These are phyloP conservation scores for Melanotaenia boesemani DNA, from an alignment of 2,797 vertebrate genomes.

Conservation along the genomic window DNA sequence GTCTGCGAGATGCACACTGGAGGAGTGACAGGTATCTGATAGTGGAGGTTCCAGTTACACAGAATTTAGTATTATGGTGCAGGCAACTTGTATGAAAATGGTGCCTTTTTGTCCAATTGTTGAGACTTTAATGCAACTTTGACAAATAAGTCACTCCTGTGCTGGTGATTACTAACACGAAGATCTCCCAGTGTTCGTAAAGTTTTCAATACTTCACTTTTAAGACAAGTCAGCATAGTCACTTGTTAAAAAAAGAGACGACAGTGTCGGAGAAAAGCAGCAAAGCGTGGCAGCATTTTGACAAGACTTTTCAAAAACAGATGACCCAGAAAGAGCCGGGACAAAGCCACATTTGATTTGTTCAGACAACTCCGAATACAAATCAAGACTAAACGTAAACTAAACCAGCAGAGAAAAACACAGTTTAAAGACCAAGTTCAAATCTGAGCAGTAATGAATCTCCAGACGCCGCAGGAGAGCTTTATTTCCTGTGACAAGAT, in stretches of 20 bases:
- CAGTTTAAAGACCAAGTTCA: conserved; percentile 2
- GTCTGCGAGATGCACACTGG: conserved; percentile 34
- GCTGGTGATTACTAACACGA: too few species aligned
- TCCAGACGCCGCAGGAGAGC: background rate
- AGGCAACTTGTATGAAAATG: too few species aligned
- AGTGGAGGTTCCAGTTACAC: too few species aligned
- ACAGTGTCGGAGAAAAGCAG: conserved; percentile 23
- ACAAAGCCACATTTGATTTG: conserved; percentile 34
- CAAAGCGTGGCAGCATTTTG: conserved; percentile 40
- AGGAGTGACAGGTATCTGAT: too few species aligned
- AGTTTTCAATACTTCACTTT: background rate
- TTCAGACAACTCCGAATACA: conserved; percentile 19
- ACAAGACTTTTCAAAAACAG: conserved; percentile 57
- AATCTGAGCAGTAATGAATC: conserved; percentile 8
- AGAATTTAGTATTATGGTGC: too few species aligned
- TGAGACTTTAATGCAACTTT: too few species aligned
- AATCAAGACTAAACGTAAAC: conserved; percentile 25
- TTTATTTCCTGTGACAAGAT: conserved; percentile 7
- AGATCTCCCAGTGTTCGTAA: too few species aligned
- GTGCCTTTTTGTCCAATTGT: too few species aligned
- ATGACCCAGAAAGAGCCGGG: conserved; percentile 45
- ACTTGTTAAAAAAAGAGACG: conserved; percentile 26
- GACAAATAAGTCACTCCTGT: too few species aligned
- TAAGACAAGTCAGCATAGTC: conserved; percentile 29
- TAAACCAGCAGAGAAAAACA: conserved; percentile 11